Conservation (phyloP, 2,113 vertebrate genomes). For the Tragelaphus buxtoni region DNA sequence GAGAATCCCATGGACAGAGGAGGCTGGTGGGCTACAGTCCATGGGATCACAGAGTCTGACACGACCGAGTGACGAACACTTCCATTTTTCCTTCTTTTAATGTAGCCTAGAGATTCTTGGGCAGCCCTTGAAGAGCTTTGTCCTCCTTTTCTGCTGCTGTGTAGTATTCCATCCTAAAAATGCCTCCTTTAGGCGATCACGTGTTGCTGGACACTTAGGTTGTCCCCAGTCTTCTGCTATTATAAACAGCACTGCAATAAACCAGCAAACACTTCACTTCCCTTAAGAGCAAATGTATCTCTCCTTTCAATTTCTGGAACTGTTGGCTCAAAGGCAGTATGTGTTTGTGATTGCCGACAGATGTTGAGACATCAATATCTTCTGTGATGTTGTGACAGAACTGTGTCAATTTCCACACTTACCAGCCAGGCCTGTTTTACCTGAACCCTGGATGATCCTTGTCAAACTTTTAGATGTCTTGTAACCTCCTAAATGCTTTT, state of each 20-base stretch:
- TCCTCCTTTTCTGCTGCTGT: neutral
- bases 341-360: neutral
- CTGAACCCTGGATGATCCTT: neutral
- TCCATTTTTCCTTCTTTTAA: neutral
- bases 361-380: neutral
- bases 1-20: neutral
- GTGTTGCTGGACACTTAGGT: neutral
- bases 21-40: neutral
- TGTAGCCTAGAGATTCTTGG: neutral
- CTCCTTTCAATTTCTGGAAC: neutral
- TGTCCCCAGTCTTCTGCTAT: neutral
- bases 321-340: neutral
- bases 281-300: neutral
- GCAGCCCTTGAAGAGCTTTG: neutral
- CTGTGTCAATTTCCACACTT: neutral
- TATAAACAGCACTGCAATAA: neutral
- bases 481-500: neutral
- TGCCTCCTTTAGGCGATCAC: neutral
- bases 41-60: neutral
- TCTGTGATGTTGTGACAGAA: neutral
- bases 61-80: neutral
- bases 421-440: neutral
- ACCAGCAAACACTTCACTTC: neutral
- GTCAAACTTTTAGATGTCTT: neutral
- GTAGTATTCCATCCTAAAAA: neutral